Base-by-base conservation (phyloP, 2,888 invertebrate genomes). In the Campoplex nolae region DNA sequence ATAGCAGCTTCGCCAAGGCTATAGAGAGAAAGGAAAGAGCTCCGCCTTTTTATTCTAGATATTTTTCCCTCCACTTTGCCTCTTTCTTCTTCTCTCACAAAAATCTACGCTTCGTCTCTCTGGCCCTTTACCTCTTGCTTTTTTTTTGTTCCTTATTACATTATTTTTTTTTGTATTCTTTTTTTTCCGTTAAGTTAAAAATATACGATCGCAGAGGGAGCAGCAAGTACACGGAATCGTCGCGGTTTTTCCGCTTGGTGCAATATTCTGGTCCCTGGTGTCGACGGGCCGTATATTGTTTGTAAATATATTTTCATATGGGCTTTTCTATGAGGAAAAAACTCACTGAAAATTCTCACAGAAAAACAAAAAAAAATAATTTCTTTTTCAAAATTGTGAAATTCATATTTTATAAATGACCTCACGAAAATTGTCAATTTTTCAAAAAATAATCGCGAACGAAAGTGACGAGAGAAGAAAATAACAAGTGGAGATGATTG, bases 61-160 rank as follows among this genome's bases (percentile, higher is more conserved):
- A 81, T 83, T 82, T 87, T 88, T 87, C 23, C 51, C 65, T 78
- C 78, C 35, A 62, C 38, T 93, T 93, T 73, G 94, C 92, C 91
- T 93, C 93, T 75, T 94, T 92, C 91, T 93, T 94, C 89, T 89
- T 79, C 89, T 90, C 81, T 65, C 81, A 74, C 68, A 32, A 48
- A 48, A 83, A 70, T 76, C 32, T 78, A 45, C 70, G 74, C 89
- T 94, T 93, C 88, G 94, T 94, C 77, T 91, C 90, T 91, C 92
- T 93, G 32, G 93, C 93, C 11, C 91, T 93, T 95, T 77, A 90
- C 90, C 90, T 92, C 89, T 70, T 65, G 23, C 76, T 74, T 81
- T 71, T 75, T 65, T 85, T 79, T 58, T 32, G 80, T 87, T 75
- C 71, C 58, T 62, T 32, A 32, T 84, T 74, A 70, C 13, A 32